Percentiles rank a stretch among this genome's conserved stretches.
Evolutionary conservation across 2,113 vertebrate species (phyloP).

Genomic region (Potamarius usumacintae): DNA sequence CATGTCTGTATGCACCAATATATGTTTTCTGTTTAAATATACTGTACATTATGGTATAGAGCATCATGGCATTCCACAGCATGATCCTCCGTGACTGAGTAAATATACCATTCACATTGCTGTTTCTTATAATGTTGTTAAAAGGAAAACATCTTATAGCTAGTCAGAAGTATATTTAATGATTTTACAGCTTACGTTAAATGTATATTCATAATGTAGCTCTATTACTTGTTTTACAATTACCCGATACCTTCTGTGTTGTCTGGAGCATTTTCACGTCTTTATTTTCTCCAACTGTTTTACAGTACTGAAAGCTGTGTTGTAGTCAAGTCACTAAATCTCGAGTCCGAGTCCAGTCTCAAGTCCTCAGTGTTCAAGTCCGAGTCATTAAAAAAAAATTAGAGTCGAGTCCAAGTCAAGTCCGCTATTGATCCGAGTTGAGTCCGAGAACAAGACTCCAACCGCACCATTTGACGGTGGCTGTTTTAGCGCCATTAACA

Average conservation of each 20-base stretch:
- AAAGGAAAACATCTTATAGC: not conserved
- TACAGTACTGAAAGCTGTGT: not conserved
- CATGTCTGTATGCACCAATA: not conserved
- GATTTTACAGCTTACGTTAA: not conserved
- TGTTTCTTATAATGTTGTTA: not conserved
- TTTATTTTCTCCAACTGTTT: not conserved
- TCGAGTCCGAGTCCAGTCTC: too few relatives aligned
- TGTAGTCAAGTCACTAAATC: too few relatives aligned
- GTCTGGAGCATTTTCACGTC: not conserved
- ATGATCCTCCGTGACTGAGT: not conserved
- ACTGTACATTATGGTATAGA: not conserved
- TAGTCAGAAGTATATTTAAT: not conserved
- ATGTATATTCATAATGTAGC: not conserved
- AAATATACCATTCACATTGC: not conserved
- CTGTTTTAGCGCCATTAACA: too few relatives aligned
- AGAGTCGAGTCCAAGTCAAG: too few relatives aligned
- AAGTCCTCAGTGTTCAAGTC: too few relatives aligned
- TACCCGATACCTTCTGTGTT: not conserved
- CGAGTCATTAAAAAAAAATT: too few relatives aligned
- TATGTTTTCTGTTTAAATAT: not conserved
- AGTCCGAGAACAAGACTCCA: too few relatives aligned
- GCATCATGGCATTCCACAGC: not conserved
- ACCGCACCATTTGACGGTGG: too few relatives aligned
- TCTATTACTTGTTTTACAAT: not conserved
- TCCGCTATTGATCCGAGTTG: too few relatives aligned